Conservation (phyloP, 2,797 vertebrate species). For the Hoplostethus mediterraneus region DNA sequence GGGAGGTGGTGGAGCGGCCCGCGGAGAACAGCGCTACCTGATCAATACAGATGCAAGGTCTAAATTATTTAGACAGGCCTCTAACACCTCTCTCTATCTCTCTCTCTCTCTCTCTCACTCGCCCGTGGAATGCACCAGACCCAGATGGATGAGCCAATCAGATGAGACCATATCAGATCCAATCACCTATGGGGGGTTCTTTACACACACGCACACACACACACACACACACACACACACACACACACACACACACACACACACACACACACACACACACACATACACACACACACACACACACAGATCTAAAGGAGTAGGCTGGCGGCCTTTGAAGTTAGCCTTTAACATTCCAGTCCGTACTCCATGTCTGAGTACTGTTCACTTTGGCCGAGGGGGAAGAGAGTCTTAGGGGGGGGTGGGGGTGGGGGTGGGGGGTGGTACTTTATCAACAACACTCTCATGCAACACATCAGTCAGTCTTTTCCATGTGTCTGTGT, state of each 20-base stretch:
- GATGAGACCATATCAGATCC: conserved; percentile 73
- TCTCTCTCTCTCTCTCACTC: conserved; percentile 41
- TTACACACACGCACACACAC: conserved; percentile 31
- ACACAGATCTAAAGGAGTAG: conserved; percentile 60
- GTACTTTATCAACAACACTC: conserved; percentile 54
- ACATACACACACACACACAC: conserved; percentile 38
- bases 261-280: conserved; percentile 34
- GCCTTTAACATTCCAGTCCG: conserved; percentile 85
- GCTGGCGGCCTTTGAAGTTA: conserved; percentile 81
- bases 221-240: conserved; percentile 52
- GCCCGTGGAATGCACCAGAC: conserved; percentile 67
- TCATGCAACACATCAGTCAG: conserved; percentile 45
- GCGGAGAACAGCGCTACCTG: conserved; percentile 63
- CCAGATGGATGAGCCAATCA: conserved; percentile 71
- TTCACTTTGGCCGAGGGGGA: conserved; percentile 65
- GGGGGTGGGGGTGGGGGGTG: conserved; percentile 43
- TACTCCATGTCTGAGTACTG: conserved; percentile 74
- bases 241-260: conserved; percentile 39
- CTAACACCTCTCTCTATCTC: conserved; percentile 39
- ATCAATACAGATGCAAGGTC: conserved; percentile 84
- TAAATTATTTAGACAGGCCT: conserved; percentile 85
- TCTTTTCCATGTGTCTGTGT: conserved; percentile 33
- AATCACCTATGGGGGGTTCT: conserved; percentile 77
- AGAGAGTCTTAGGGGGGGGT: conserved; percentile 55
- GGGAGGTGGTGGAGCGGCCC: conserved; percentile 56